Evolutionary conservation across 2,888 invertebrate species (phyloP).

Genomic region (Dendrolimus houi): DNA sequence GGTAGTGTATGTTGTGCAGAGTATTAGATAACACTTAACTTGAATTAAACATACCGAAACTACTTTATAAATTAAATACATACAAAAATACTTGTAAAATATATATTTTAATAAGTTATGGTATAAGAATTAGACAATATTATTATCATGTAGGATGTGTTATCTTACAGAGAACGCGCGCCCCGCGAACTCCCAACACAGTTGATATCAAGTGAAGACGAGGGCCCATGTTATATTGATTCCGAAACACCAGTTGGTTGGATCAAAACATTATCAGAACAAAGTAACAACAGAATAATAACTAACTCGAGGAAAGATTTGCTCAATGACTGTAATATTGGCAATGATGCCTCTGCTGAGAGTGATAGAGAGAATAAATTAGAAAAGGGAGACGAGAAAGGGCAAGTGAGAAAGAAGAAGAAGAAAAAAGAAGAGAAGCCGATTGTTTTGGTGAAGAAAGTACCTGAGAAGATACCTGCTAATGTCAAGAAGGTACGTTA

Average conservation of each 20-base stretch:
- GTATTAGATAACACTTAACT: no score
- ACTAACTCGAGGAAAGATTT: slow-evolving; percentile 66
- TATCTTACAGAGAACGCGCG: slow-evolving; percentile 63
- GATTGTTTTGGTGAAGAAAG: slow-evolving; percentile 18
- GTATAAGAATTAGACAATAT: neutral
- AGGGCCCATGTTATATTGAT: slow-evolving; percentile 65
- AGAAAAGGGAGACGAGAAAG: slow-evolving; percentile 24
- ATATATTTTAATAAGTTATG: no score
- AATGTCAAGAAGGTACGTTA: slow-evolving; percentile 49
- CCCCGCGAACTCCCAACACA: slow-evolving; percentile 73
- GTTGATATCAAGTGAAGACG: slow-evolving; percentile 65
- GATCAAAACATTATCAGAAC: slow-evolving; percentile 63
- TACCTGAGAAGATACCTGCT: slow-evolving; percentile 33
- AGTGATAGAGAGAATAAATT: slow-evolving; percentile 29
- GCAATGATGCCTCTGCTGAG: slow-evolving; percentile 40
- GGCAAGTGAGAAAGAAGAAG: slow-evolving; percentile 34
- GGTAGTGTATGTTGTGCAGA: no score
- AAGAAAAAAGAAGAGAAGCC: slow-evolving; percentile 37
- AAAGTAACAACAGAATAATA: slow-evolving; percentile 50
- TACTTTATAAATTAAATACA: no score
- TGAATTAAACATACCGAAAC: no score
- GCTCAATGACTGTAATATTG: slow-evolving; percentile 42
- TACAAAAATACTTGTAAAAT: no score
- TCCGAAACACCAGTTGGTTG: slow-evolving; percentile 58
- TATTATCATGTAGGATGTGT: neutral